Base-by-base conservation (phyloP, 1,140 invertebrate genomes). In the Aphidius gifuensis region DNA sequence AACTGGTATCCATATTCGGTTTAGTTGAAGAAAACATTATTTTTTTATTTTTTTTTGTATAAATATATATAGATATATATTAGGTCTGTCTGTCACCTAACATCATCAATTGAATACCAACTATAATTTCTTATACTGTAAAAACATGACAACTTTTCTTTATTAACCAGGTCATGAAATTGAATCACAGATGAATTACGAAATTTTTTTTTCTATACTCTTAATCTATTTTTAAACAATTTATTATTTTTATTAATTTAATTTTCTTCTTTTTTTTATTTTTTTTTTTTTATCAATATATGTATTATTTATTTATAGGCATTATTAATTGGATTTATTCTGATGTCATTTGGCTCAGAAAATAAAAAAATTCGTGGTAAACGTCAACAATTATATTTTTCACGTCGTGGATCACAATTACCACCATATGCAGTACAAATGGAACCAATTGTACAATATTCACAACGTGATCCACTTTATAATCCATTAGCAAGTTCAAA, bases 361-460 rank as follows among this genome's bases (percentile, higher is more conserved):
- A 9, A 49, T 7, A 46, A 64, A 45, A 64, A 70, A 9, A 77
- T 71, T 42, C 77, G 79, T 4, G 72, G 71, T 39, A 81, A 81
- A 55, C 67, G 80, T 16, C 80, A 80, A 58, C 77, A 79, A 45
- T 61, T 75, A 6, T 78, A 69, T 55, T 70, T 71, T 50, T 50
- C 72, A 0, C 65, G 78, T 48, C 71, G 76, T 48, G 69, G 61
- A 9, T 73, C 64, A 23, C 72, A 74, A 32, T 76, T 81, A 56
- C 88, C 89, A 16, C 86, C 88, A 0, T 91, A 91, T 68, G 89
- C 89, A 0, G 89, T 91, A 1, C 88, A 88, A 73, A 90, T 91
- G 89, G 89, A 91, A 74, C 89, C 90, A 5, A 82, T 90, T 38
- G 86, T 90, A 4, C 88, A 90, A 64, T 91, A 91, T 67, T 91